Percentiles rank a stretch among this genome's conserved stretches.
Evolutionary conservation across 2,888 invertebrate species (phyloP).

Genomic region (Abrostola tripartita): DNA sequence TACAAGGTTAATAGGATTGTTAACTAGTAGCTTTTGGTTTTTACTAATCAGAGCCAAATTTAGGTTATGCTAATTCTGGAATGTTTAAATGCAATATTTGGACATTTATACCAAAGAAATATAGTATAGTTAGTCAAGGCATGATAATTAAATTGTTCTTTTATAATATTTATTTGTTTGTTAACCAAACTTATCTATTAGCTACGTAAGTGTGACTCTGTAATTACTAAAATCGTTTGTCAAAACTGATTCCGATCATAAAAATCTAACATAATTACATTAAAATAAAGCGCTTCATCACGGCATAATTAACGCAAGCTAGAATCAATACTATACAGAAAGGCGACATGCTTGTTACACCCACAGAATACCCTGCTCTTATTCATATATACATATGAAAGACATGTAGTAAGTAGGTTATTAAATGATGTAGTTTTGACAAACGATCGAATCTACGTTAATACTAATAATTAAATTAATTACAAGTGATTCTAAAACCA

Average conservation of each 20-base stretch:
- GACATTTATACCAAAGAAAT: no score
- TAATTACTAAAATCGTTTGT: conserved; percentile 18
- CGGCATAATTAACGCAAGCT: background rate
- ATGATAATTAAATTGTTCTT: no score
- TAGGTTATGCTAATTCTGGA: no score
- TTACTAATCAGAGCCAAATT: no score
- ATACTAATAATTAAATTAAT: conserved; percentile 9
- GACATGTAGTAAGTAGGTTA: no score
- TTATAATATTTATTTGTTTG: no score
- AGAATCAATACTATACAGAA: background rate
- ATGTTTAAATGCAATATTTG: no score
- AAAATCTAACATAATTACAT: background rate
- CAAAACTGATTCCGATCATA: conserved; percentile 24
- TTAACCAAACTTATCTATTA: background rate
- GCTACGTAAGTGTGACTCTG: conserved; percentile 7
- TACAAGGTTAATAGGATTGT: no score
- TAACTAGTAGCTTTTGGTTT: no score
- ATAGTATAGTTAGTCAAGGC: no score
- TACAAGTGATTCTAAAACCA: conserved; percentile 13
- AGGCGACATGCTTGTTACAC: conserved; percentile 20
- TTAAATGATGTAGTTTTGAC: conserved; percentile 22
- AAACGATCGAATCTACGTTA: conserved; percentile 4
- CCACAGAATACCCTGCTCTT: background rate
- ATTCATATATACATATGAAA: no score
- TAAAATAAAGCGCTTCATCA: conserved; percentile 6